Evolutionary conservation across 2,888 invertebrate genomes (phyloP).

Genomic region (Microctonus aethiopoides): DNA sequence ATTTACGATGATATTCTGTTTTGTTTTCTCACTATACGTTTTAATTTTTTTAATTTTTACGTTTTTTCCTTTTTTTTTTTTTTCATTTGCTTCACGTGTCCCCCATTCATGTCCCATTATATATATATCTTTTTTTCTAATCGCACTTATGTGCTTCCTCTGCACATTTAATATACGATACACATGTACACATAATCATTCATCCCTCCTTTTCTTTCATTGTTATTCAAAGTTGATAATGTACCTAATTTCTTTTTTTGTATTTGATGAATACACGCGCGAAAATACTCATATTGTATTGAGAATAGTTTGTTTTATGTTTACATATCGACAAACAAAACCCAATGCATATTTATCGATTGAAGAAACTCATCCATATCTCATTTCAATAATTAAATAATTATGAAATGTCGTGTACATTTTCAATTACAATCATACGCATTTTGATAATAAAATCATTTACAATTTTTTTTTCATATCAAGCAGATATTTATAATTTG

Average conservation of each 20-base stretch:
- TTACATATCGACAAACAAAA: conserved; percentile 7
- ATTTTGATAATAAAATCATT: background rate
- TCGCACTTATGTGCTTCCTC: background rate
- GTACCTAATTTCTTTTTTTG: background rate
- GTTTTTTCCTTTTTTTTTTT: background rate
- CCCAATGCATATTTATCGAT: conserved; percentile 5
- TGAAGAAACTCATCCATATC: background rate
- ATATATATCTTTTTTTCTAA: background rate
- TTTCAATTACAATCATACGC: background rate
- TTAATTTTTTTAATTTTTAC: conserved; percentile 34
- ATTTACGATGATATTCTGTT: conserved; percentile 40
- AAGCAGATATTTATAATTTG: background rate
- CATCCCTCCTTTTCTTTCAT: background rate
- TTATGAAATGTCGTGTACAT: background rate
- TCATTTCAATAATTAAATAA: background rate
- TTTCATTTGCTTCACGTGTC: background rate
- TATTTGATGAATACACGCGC: conserved; percentile 1
- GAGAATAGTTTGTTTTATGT: background rate
- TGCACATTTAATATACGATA: background rate
- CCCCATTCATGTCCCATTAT: conserved; percentile 7
- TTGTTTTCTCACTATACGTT: conserved; percentile 37
- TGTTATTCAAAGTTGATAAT: background rate
- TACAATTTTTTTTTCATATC: background rate
- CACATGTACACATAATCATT: background rate
- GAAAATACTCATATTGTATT: background rate